Conservation (phyloP, 1,140 invertebrate species). For the Nilaparvata lugens region DNA sequence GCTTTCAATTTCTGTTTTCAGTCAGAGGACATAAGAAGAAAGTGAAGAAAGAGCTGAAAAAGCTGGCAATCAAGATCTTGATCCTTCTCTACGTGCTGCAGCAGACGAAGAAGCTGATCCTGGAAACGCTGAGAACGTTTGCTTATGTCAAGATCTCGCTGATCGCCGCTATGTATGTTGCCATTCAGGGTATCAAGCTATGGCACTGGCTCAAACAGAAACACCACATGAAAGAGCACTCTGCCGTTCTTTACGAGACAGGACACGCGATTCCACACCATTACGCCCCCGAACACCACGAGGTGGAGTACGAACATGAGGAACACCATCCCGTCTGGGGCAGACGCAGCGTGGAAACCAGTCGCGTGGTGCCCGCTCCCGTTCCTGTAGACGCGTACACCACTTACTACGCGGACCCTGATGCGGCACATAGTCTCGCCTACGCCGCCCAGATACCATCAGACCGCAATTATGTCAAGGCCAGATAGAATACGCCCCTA, state of each 20-base stretch:
- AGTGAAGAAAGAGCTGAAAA: conserved; percentile 6
- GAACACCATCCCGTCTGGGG: conserved; percentile 21
- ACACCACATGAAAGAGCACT: conserved; percentile 21
- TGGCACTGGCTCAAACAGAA: conserved; percentile 25
- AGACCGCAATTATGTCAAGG: neutral
- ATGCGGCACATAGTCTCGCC: conserved; percentile 6
- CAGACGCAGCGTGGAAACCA: conserved; percentile 1
- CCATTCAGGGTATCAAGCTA: conserved; percentile 16
- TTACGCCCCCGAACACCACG: conserved; percentile 27
- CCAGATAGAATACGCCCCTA: neutral
- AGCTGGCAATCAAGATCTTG: conserved; percentile 9
- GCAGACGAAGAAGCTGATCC: conserved; percentile 1
- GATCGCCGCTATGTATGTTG: conserved; percentile 8
- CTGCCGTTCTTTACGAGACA: conserved; percentile 29
- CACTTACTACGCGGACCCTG: neutral
- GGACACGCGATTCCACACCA: conserved; percentile 27
- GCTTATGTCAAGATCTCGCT: conserved; percentile 4
- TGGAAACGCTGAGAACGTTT: conserved; percentile 7
- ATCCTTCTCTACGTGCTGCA: conserved; percentile 9
- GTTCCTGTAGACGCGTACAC: neutral
- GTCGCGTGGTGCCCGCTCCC: neutral
- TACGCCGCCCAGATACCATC: conserved; percentile 1
- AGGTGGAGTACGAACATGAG: conserved; percentile 23
- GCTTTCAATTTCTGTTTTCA: neutral
- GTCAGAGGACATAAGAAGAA: conserved; percentile 10